Evolutionary conservation across 2,113 vertebrate genomes (phyloP), one percentile per base, ranked within the genome.

Genomic region (Ornithorhynchus anatinus): DNA sequence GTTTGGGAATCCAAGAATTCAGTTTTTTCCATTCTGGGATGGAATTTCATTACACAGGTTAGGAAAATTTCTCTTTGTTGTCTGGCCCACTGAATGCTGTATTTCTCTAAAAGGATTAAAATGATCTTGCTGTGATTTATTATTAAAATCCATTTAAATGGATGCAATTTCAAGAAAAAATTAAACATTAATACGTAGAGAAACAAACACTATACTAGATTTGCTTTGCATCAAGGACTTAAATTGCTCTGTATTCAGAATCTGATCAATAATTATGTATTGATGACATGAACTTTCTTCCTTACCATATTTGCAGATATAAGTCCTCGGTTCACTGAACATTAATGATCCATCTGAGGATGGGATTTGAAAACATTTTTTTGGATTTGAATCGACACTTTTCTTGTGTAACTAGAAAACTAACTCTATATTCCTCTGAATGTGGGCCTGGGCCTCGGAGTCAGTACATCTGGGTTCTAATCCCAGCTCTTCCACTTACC

Each of bases 321-420:
- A 36, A 8, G 1, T 59, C 3, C 36, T 20, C 15, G 27, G 64
- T 44, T 39, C 40, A 51, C n/a, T 67, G 22, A 79, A 71, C 19
- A 10, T 6, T 64, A 53, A 69, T 16, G 17, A 50, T 16, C 9
- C 58, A 58, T 53, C 54, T 19, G 45, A 8, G 36, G 7, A 5
- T 57, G 63, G 9, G 73, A 53, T 42, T 16, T 47, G 45, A 70
- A 71, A 54, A 60, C 1, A 58, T 33, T 35, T 66, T 66, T 70
- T 61, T 50, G 19, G 8, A 65, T 37, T 5, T 74, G 43, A 37
- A 76, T 52, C 40, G 0, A 1, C 60, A 71, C 13, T 37, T 27
- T 72, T 64, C 42, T 27, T 60, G 38, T 72, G 8, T 62, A 56
- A 70, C 15, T 45, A 62, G 20, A 50, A 38, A 6, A 33, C 6